Percentiles rank a stretch among this genome's conserved stretches.
Evolutionary conservation across 2,888 invertebrate genomes (phyloP).

Genomic region (Leptopilina syphax): DNA sequence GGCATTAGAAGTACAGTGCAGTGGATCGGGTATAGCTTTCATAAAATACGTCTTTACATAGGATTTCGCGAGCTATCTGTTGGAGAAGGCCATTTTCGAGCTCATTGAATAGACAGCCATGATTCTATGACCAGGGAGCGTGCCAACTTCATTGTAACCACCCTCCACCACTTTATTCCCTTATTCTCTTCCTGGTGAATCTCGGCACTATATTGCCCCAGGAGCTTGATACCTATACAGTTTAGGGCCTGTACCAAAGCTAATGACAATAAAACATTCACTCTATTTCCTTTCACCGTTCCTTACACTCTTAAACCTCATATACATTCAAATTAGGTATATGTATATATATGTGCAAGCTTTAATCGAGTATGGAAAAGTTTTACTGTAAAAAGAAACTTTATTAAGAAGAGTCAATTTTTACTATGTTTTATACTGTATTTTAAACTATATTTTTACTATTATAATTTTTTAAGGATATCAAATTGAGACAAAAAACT

Average conservation of each 20-base stretch:
- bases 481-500: too few relatives aligned
- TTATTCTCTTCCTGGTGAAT: conserved; percentile 66
- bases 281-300: conserved; percentile 38
- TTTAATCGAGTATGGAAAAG: neutral
- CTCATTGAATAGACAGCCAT: conserved; percentile 77
- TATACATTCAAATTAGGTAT: conserved; percentile 15
- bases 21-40: conserved; percentile 53
- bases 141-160: conserved; percentile 76
- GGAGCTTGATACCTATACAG: conserved; percentile 59
- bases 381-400: too few relatives aligned
- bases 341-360: neutral
- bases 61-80: conserved; percentile 72
- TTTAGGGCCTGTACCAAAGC: conserved; percentile 57
- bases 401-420: too few relatives aligned
- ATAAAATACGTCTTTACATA: conserved; percentile 70
- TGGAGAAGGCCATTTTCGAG: conserved; percentile 76
- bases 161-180: conserved; percentile 72
- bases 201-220: conserved; percentile 65
- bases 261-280: conserved; percentile 62
- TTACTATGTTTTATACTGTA: too few relatives aligned
- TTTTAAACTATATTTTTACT: too few relatives aligned
- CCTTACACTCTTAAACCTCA: conserved; percentile 16
- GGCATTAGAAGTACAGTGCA: conserved; percentile 64
- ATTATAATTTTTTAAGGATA: too few relatives aligned
- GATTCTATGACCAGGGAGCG: conserved; percentile 75